These are phyloP conservation scores for Caranx melampygus DNA, from an alignment of 2,113 vertebrate genomes.

Conservation along the genomic window DNA sequence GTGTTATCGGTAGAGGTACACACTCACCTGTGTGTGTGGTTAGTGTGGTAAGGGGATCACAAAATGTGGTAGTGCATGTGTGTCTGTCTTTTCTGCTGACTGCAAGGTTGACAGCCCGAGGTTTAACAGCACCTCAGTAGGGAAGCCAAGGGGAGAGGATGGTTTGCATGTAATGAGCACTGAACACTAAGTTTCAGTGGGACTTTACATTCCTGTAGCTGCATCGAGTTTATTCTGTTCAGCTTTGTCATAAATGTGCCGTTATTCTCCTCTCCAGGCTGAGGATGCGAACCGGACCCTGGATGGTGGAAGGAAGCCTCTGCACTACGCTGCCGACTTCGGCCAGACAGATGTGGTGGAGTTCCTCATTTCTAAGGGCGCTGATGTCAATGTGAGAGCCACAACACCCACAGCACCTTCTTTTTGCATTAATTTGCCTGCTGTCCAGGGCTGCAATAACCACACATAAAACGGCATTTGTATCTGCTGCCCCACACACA, in stretches of 20 bases:
- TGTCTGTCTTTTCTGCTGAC: slow-evolving; percentile 16
- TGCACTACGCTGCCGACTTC: slow-evolving; percentile 95
- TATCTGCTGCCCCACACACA: slow-evolving; percentile 2
- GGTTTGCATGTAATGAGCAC: not conserved
- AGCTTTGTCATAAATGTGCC: slow-evolving; percentile 14
- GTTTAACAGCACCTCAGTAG: slow-evolving; percentile 3
- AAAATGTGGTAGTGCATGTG: not conserved
- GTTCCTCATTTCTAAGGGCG: slow-evolving; percentile 94
- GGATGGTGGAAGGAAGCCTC: slow-evolving; percentile 91
- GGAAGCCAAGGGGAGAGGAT: not conserved
- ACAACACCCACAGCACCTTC: not conserved
- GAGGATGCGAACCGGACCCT: slow-evolving; percentile 94
- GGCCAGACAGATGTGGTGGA: slow-evolving; percentile 92
- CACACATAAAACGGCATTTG: slow-evolving; percentile 1
- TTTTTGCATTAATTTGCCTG: slow-evolving; percentile 46
- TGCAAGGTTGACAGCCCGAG: slow-evolving; percentile 2
- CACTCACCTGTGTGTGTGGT: not conserved
- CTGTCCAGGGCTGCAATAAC: not conserved
- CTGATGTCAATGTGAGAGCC: slow-evolving; percentile 93
- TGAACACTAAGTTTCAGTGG: not conserved
- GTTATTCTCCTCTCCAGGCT: slow-evolving; percentile 78
- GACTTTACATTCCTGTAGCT: not conserved
- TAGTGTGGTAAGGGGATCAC: not conserved
- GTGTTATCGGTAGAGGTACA: not conserved
- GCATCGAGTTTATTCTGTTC: not conserved